phyloP scores from a whole-genome alignment of 2,888 invertebrate species.

The Tenthredo amoena region DNA sequence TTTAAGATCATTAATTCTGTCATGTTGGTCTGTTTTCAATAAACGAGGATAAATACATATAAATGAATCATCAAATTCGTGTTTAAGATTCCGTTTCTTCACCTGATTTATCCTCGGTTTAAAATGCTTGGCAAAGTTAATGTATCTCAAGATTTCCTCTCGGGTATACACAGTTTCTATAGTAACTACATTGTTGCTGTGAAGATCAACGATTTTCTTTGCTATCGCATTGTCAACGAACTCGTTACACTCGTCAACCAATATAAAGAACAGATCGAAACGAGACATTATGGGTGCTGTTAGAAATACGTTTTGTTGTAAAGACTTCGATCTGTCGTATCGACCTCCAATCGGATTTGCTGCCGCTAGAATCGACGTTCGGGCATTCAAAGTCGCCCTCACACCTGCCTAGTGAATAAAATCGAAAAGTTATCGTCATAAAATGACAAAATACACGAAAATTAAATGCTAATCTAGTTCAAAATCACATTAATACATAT shows the following conservation, averaged over 20 bases:
- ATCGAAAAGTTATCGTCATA: constrained; percentile 25
- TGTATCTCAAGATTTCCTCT: constrained; percentile 95
- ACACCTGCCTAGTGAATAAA: constrained; percentile 88
- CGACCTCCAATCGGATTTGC: constrained; percentile 99
- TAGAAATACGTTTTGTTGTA: constrained; percentile 96
- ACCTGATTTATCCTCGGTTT: constrained; percentile 92
- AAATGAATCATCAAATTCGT: constrained; percentile 30
- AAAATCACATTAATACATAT: not conserved
- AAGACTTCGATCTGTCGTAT: constrained; percentile 95
- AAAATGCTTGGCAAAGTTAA: constrained; percentile 97
- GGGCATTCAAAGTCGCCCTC: constrained; percentile 97
- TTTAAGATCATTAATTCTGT: not conserved
- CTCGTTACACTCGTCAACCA: constrained; percentile 98
- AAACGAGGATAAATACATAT: not conserved
- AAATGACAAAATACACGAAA: constrained; percentile 22
- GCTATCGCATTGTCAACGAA: constrained; percentile 98
- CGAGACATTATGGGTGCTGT: constrained; percentile 99
- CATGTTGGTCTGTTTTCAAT: not conserved
- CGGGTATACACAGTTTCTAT: constrained; percentile 91
- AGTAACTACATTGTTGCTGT: constrained; percentile 90
- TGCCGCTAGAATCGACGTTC: constrained; percentile 98
- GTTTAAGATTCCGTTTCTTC: constrained; percentile 59
- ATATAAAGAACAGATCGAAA: constrained; percentile 98
- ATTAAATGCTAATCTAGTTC: not conserved
- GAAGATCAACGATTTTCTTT: constrained; percentile 95